Conservation (phyloP, 53 echinoderm and acorn worm species). For the Arbacia lixula region DNA sequence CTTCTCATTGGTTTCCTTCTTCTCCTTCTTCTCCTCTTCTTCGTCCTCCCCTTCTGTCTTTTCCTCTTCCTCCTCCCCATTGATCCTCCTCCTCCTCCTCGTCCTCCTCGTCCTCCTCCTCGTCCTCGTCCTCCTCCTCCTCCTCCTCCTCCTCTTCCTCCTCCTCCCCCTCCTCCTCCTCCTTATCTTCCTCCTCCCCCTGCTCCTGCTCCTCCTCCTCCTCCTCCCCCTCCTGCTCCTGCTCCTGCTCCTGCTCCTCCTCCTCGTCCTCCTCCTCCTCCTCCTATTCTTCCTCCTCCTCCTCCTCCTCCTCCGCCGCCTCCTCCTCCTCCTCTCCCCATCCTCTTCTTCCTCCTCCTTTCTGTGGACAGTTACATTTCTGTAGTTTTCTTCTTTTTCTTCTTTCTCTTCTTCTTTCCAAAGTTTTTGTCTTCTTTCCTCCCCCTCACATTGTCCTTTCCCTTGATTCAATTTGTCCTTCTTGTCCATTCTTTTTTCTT, state of each 20-base stretch:
- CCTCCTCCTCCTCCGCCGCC: neutral
- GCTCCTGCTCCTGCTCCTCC: neutral
- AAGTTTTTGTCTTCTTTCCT: too few species aligned
- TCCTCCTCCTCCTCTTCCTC: too few species aligned
- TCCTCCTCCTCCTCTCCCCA: neutral
- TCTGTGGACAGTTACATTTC: neutral
- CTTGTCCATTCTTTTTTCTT: too few species aligned
- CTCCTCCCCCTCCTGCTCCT: neutral
- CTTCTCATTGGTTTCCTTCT: neutral
- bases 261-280: neutral
- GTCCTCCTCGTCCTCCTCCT: neutral
- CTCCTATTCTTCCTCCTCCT: neutral
- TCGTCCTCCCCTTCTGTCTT: neutral
- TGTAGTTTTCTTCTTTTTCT: too few species aligned
- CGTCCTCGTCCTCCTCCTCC: neutral
- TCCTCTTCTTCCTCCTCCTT: neutral
- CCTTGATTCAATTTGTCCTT: too few species aligned
- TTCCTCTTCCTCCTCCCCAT: neutral
- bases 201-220: neutral
- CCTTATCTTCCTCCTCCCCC: neutral
- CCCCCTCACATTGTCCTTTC: too few species aligned
- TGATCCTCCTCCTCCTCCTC: too few species aligned
- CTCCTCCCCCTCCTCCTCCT: neutral
- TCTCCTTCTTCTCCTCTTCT: neutral
- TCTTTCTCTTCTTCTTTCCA: neutral